Base-by-base conservation (phyloP, 2,888 invertebrate species). In the Parapristionchus giblindavisi region DNA sequence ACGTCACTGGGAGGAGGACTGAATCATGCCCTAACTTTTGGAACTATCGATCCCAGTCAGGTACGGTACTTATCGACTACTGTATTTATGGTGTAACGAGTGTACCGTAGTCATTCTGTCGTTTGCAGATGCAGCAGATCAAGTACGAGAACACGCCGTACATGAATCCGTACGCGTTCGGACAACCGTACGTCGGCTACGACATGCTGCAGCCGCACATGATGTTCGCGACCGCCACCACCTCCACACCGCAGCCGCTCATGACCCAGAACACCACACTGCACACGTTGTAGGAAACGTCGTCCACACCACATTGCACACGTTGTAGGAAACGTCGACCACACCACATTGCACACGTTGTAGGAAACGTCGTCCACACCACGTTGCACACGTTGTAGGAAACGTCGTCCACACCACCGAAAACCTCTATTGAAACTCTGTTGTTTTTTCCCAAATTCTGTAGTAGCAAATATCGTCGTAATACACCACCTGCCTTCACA, bases 131-230 rank as follows among this genome's bases (percentile, higher is more conserved):
- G 70, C 21, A 11, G 11, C 70, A 52, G 21, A 29, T 70, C 70
- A 34, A 48, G 1, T 29, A 17, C 54, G 3, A 36, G 21, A 38
- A 54, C 70, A 54, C 14, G 14, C 17, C 56, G 17, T 56, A 56
- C 56, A 8, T 27, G 8, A 11, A 54, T 38, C 70, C 70, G n/a
- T 70, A 70, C 38, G 24, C 54, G 27, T 54, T 54, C 34, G 32
- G 36, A 5, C 54, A 54, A n/a, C 60, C 60, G 4, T 70, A 70
- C 32, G 43, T 24, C 34, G 54, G 21, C n/a, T 70, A 70, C 70
- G 70, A 70, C 29, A 70, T 70, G 70, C 54, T 70, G 8, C 70
- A 70, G 27, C 54, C 54, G 0, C 70, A 54, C 32, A 51, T 66
- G 66, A 66, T 66, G 66, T 34, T 27, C 24, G 48, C 51, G 21